Base-by-base conservation (phyloP, 2,113 vertebrate species). In the Cyrtonyx montezumae region DNA sequence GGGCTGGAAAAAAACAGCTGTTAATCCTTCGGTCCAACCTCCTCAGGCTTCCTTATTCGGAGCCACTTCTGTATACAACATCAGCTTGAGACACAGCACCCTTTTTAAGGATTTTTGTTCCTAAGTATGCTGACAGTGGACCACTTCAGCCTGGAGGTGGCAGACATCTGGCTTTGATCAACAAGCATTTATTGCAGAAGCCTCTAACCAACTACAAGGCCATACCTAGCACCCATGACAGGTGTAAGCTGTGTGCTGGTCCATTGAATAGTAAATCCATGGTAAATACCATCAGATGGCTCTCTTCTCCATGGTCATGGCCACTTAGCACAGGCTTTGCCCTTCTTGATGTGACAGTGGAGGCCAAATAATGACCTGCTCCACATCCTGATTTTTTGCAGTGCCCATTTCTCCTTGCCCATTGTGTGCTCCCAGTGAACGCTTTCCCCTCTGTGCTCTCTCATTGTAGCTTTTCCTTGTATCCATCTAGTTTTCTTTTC, bases 231-330 rank as follows among this genome's bases (percentile, higher is more conserved):
- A 26, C 46, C 43, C 19, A 40, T 20, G 40, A 15, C 49, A 51
- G 55, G 26, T 14, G 13, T 30, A 34, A 62, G 48, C 9, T 1
- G 1, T 0, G 8, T 13, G 21, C 43, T 2, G 9, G 11, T 36
- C 73, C 22, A 4, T 1, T 25, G 2, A 71, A 49, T 30, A 3
- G 4, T 13, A 53, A 89, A 78, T 30, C n/a, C 26, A 0, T 1
- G 12, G 23, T 46, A 28, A 49, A 12, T 55, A 19, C 78, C 18
- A 22, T 0, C 46, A 65, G 48, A 28, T 66, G 55, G 20, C 26
- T 17, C 20, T 67, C 42, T 67, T 23, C 70, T 78, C 32, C 3
- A 0, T 7, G 49, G 22, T 5, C 0, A 0, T 2, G n/a, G 45
- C n/a, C 2, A 1, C 3, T 53, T 46, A 32, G 53, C 32, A 8